Conservation (phyloP, 2,797 vertebrate genomes). For the Siniperca obscura region DNA sequence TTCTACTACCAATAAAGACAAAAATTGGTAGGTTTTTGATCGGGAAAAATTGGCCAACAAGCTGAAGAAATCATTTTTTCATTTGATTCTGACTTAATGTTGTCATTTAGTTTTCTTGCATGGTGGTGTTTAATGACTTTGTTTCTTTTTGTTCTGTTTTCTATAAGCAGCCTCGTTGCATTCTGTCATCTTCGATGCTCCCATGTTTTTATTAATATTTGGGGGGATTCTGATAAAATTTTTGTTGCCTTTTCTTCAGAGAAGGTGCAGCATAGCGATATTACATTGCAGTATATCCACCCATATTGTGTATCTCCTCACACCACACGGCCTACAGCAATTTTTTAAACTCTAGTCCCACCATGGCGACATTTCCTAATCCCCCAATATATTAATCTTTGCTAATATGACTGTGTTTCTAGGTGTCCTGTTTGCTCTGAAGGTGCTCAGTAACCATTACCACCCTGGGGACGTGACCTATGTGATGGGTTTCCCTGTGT, state of each 20-base stretch:
- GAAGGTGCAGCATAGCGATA: neutral
- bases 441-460: constrained; percentile 94
- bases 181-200: neutral
- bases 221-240: too few relatives aligned
- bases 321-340: too few relatives aligned
- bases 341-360: neutral
- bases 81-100: neutral
- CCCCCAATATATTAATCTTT: neutral
- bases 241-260: neutral
- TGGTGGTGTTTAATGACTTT: neutral
- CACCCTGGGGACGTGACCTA: constrained; percentile 87
- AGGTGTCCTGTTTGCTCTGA: constrained; percentile 97
- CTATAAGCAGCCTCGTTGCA: neutral
- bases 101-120: neutral
- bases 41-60: neutral
- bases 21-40: neutral
- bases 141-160: neutral
- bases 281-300: neutral
- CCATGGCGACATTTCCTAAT: neutral
- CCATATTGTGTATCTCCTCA: neutral
- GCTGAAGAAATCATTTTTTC: neutral
- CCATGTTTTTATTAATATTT: neutral
- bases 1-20: neutral
- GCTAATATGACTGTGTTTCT: constrained; percentile 55
- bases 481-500: constrained; percentile 87